phyloP scores from a whole-genome alignment of 2,797 vertebrate species.

The Crypturellus tataupa region DNA sequence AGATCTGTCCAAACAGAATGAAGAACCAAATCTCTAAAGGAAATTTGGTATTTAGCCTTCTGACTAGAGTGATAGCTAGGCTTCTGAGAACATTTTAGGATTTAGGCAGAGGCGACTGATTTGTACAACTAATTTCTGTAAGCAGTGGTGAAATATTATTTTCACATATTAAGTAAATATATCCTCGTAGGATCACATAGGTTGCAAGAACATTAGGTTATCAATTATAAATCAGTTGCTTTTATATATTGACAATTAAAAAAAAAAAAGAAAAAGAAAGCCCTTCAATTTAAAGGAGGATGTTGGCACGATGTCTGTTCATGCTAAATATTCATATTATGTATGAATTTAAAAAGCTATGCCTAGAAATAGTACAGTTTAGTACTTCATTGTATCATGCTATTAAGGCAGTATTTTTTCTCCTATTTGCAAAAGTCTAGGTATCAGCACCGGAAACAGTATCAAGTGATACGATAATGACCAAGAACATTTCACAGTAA shows the following conservation, averaged over 20 bases:
- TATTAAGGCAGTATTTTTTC: neutral
- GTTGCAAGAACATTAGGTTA: neutral
- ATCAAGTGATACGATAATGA: neutral
- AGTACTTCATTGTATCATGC: neutral
- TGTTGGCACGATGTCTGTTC: neutral
- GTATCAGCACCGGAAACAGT: neutral
- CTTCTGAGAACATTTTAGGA: neutral
- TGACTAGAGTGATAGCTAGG: neutral
- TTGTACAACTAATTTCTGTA: neutral
- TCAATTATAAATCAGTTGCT: neutral
- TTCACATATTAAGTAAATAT: neutral
- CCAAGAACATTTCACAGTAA: neutral
- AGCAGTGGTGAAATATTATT: neutral
- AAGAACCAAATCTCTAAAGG: neutral
- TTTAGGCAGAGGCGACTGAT: neutral
- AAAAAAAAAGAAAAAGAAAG: neutral
- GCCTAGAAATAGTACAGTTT: neutral
- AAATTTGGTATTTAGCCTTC: neutral
- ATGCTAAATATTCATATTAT: neutral
- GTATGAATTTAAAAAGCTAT: neutral
- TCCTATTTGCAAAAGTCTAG: neutral
- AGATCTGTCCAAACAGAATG: neutral
- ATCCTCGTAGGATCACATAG: neutral
- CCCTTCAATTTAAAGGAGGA: neutral
- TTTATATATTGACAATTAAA: neutral